A percentile compares a stretch with the other conserved stretches of the same genome.
Evolutionary conservation across 2,113 vertebrate genomes (phyloP).

Genomic region (Grus americana): DNA sequence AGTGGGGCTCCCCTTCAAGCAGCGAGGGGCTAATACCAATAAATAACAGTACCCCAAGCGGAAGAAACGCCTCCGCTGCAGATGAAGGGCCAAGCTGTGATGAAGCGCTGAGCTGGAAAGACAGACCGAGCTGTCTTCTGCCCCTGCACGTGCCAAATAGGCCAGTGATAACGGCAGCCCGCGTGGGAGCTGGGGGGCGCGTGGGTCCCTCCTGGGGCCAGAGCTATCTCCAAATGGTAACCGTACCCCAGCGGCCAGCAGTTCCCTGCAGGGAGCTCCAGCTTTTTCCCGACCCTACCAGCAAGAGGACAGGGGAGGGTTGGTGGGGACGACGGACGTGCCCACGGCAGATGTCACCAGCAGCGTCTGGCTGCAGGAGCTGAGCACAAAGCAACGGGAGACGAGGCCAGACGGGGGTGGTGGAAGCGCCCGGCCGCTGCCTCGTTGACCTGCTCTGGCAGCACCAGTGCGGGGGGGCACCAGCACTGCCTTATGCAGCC

Average conservation of each 20-base stretch:
- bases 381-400: neutral
- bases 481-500: neutral
- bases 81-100: neutral
- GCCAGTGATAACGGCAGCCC: neutral
- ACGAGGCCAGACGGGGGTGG: neutral
- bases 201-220: neutral
- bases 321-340: rapidly evolving
- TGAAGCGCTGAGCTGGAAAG: neutral
- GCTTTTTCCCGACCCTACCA: neutral
- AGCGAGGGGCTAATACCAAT: neutral
- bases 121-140: neutral
- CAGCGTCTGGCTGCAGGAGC: neutral
- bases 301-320: neutral
- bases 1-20: neutral
- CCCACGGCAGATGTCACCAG: neutral
- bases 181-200: neutral
- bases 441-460: neutral
- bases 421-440: neutral
- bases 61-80: neutral
- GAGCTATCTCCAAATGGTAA: neutral
- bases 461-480: neutral
- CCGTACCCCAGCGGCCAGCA: rapidly evolving
- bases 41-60: neutral
- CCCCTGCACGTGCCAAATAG: neutral
- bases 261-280: neutral